Conservation (phyloP, 2,113 vertebrate species). For the Pholis gunnellus region DNA sequence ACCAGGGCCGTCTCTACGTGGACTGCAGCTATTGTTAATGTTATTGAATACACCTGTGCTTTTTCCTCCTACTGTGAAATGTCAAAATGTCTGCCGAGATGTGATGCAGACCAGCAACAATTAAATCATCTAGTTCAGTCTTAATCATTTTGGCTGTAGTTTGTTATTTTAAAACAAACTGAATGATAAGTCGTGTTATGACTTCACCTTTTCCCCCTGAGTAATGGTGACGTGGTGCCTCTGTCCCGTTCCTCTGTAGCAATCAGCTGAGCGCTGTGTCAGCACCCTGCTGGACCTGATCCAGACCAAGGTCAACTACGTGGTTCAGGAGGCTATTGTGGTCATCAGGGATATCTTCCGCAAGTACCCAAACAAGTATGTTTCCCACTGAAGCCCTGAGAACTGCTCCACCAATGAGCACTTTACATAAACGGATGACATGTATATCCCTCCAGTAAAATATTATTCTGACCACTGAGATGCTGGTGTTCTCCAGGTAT, state of each 20-base stretch:
- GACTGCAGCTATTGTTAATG: neutral
- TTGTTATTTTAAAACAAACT: neutral
- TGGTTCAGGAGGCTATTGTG: conserved; percentile 97
- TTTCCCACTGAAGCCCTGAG: neutral
- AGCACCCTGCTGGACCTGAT: conserved; percentile 97
- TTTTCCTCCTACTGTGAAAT: too few species aligned
- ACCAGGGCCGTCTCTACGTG: too few species aligned
- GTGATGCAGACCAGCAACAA: neutral
- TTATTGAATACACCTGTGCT: neutral
- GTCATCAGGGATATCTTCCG: conserved; percentile 99
- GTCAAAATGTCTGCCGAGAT: neutral
- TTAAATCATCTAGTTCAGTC: neutral
- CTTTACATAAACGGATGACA: neutral
- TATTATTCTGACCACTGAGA: neutral
- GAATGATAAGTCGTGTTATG: neutral
- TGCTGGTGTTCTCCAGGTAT: conserved; percentile 83
- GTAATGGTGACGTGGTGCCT: neutral
- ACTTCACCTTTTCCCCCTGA: neutral
- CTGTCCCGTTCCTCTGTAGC: conserved; percentile 77
- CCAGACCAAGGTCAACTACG: conserved; percentile 99
- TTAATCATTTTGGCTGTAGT: neutral
- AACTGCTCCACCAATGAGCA: neutral
- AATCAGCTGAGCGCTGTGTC: conserved; percentile 98
- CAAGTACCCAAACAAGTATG: conserved; percentile 98
- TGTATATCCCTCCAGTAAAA: neutral